Percentiles rank a stretch among this genome's conserved stretches.
phyloP scores from a whole-genome alignment of 2,113 vertebrate genomes.

The Pollachius pollachius region DNA sequence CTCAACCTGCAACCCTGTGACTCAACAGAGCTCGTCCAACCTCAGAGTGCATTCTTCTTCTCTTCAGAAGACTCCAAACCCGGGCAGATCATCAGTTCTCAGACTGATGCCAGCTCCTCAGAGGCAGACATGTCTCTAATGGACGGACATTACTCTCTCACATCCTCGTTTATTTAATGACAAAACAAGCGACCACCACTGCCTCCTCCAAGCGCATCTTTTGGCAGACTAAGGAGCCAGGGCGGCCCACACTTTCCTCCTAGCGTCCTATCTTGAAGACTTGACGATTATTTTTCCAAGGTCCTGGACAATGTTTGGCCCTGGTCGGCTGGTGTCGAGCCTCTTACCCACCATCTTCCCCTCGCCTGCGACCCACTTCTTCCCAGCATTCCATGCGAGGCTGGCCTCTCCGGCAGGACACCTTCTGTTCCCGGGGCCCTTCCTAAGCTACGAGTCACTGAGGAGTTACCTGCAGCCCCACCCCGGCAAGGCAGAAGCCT shows the following conservation, averaged over 20 bases:
- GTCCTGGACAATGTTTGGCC: slow-evolving; percentile 75
- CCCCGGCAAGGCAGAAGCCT: slow-evolving; percentile 71
- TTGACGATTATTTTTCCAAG: neutral
- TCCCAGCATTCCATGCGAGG: slow-evolving; percentile 68
- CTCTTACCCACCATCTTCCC: slow-evolving; percentile 72
- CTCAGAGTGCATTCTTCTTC: slow-evolving; percentile 14
- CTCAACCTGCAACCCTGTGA: slow-evolving; percentile 40
- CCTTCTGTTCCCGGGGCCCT: slow-evolving; percentile 73
- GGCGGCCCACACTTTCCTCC: no score
- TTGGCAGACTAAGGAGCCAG: no score
- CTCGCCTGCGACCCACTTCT: slow-evolving; percentile 68
- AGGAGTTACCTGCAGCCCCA: slow-evolving; percentile 76
- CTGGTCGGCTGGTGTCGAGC: slow-evolving; percentile 71
- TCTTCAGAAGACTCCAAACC: neutral
- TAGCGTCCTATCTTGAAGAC: neutral
- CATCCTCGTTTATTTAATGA: neutral
- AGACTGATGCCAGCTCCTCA: neutral
- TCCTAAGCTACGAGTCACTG: slow-evolving; percentile 77
- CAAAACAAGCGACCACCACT: no score
- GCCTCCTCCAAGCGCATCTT: no score
- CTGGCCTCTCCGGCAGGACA: slow-evolving; percentile 59
- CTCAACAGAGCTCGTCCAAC: slow-evolving; percentile 17
- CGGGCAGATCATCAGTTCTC: slow-evolving; percentile 2
- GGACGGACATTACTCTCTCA: neutral
- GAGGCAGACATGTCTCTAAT: neutral